These are phyloP conservation scores for Drosophila histrio DNA, from an alignment of 2,888 invertebrate species.

Conservation along the genomic window DNA sequence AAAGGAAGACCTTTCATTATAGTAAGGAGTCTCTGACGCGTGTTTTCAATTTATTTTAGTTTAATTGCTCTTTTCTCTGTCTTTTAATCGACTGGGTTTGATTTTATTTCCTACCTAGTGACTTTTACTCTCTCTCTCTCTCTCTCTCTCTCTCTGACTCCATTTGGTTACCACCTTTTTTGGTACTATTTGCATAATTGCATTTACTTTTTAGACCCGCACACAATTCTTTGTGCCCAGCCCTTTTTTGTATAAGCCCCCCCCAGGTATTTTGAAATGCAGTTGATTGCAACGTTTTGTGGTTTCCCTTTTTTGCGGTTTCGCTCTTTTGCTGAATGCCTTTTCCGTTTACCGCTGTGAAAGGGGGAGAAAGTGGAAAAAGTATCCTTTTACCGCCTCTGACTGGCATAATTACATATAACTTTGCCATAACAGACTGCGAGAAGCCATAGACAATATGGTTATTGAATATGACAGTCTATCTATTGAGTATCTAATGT, in stretches of 20 bases:
- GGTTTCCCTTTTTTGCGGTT: slow-evolving; percentile 74
- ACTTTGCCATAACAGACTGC: slow-evolving; percentile 14
- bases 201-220: slow-evolving; percentile 43
- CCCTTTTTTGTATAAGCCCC: slow-evolving; percentile 34
- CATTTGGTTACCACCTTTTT: slow-evolving; percentile 23
- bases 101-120: slow-evolving; percentile 25
- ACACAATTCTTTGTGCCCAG: slow-evolving; percentile 11
- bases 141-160: background rate
- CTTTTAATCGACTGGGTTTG: slow-evolving; percentile 20
- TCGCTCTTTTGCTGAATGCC: slow-evolving; percentile 50
- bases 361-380: slow-evolving; percentile 41
- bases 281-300: slow-evolving; percentile 68
- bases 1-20: slow-evolving; percentile 31
- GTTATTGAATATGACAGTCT: background rate
- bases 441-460: slow-evolving; percentile 54
- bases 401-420: slow-evolving; percentile 40
- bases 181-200: slow-evolving; percentile 75
- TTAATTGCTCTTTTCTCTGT: slow-evolving; percentile 50
- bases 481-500: slow-evolving; percentile 1
- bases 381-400: slow-evolving; percentile 62
- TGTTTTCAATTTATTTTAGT: slow-evolving; percentile 62
- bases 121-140: background rate
- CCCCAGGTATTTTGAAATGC: slow-evolving; percentile 31
- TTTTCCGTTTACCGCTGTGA: slow-evolving; percentile 23
- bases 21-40: slow-evolving; percentile 55